A percentile compares a stretch with the other conserved stretches of the same genome.
phyloP scores from a whole-genome alignment of 2,113 vertebrate species.

The Hippocampus abdominalis region DNA sequence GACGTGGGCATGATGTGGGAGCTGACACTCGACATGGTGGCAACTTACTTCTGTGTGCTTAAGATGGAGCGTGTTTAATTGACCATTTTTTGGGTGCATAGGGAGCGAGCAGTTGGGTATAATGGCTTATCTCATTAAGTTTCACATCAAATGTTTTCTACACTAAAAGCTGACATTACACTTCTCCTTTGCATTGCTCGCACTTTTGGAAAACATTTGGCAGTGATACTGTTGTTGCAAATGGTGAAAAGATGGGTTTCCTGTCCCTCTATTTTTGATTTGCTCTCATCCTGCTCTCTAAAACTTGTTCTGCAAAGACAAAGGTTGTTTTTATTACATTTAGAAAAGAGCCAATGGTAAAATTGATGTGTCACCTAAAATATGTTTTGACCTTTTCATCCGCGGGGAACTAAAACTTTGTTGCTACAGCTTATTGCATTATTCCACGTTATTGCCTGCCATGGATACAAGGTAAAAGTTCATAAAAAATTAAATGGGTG shows the following conservation, averaged over 20 bases:
- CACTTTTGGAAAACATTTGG: conserved; percentile 15
- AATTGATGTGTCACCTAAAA: background rate
- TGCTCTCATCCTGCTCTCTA: background rate
- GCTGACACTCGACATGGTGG: background rate
- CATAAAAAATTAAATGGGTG: conserved; percentile 27
- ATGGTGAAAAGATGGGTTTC: background rate
- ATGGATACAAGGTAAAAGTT: conserved; percentile 5
- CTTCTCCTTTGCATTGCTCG: conserved; percentile 2
- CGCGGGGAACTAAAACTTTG: background rate
- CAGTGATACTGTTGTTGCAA: background rate
- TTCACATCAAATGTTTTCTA: conserved; percentile 6
- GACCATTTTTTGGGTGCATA: conserved; percentile 12
- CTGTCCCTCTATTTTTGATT: conserved; percentile 1
- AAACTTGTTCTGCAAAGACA: conserved; percentile 1
- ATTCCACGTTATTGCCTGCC: conserved; percentile 4
- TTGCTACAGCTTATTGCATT: background rate
- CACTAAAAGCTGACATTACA: conserved; percentile 1
- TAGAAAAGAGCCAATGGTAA: background rate
- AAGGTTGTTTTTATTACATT: background rate
- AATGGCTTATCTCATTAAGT: conserved; percentile 1
- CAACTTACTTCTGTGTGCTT: background rate
- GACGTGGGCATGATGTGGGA: background rate
- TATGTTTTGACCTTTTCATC: conserved; percentile 4
- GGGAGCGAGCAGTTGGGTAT: background rate
- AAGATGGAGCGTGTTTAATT: conserved; percentile 13